Evolutionary conservation across 2,888 invertebrate genomes (phyloP).

Genomic region (Drosophila cracens): DNA sequence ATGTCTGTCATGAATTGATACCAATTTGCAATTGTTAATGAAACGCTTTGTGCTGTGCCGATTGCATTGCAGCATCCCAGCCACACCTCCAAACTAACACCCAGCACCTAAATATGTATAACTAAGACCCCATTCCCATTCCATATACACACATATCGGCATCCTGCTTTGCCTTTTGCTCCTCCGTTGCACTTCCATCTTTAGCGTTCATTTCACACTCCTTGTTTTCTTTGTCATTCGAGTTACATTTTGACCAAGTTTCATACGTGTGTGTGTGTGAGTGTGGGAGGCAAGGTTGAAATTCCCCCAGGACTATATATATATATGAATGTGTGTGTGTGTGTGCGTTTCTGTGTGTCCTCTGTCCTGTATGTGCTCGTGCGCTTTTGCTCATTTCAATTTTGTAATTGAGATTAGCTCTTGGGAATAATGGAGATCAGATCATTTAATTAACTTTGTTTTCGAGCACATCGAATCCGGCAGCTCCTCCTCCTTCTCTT

Average conservation of each 20-base stretch:
- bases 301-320: constrained; percentile 12
- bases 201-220: constrained; percentile 72
- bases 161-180: constrained; percentile 17
- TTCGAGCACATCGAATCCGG: constrained; percentile 69
- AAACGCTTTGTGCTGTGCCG: constrained; percentile 77
- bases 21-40: constrained; percentile 82
- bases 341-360: constrained; percentile 10
- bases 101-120: constrained; percentile 30
- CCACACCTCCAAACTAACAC: constrained; percentile 28
- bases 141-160: neutral
- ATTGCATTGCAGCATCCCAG: constrained; percentile 59
- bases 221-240: constrained; percentile 76
- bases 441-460: constrained; percentile 84
- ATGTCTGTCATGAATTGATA: constrained; percentile 77
- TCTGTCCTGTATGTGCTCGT: constrained; percentile 29
- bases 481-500: constrained; percentile 22
- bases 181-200: constrained; percentile 63
- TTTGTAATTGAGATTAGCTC: constrained; percentile 83
- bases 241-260: constrained; percentile 74
- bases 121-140: neutral
- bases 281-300: constrained; percentile 19
- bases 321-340: constrained; percentile 1
- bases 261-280: constrained; percentile 32
- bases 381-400: constrained; percentile 80
- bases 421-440: constrained; percentile 83